A percentile compares a stretch with the other conserved stretches of the same genome.
These are phyloP conservation scores for Mola mola DNA, from an alignment of 2,113 vertebrate species.

Conservation along the genomic window DNA sequence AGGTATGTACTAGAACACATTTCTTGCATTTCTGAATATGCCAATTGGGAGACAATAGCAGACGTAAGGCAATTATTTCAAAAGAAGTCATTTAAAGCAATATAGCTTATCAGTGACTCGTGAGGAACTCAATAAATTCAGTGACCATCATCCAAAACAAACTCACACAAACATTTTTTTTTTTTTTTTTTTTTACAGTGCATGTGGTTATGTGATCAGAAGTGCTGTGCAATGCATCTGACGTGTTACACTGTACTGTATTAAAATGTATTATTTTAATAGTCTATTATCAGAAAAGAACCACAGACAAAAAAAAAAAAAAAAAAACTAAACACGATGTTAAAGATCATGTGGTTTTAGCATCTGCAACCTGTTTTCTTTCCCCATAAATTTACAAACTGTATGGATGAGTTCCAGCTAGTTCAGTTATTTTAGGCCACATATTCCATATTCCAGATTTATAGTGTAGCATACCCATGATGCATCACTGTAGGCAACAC, in stretches of 20 bases:
- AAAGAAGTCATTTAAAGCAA: slow-evolving; percentile 36
- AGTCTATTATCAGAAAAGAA: too few relatives aligned
- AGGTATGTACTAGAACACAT: slow-evolving; percentile 76
- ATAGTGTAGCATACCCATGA: slow-evolving; percentile 29
- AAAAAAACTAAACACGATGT: too few relatives aligned
- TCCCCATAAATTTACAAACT: too few relatives aligned
- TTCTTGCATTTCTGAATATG: slow-evolving; percentile 45
- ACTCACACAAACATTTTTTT: too few relatives aligned
- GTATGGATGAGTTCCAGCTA: too few relatives aligned
- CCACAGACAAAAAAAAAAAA: background rate
- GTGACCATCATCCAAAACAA: slow-evolving; percentile 39
- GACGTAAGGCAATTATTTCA: slow-evolving; percentile 58
- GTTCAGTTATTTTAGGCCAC: slow-evolving; percentile 1
- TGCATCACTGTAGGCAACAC: slow-evolving; percentile 13
- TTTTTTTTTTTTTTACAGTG: slow-evolving; percentile 39
- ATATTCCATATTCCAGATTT: background rate
- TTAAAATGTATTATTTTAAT: background rate
- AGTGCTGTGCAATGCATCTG: slow-evolving; percentile 21
- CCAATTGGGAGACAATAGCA: slow-evolving; percentile 43
- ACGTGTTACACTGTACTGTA: slow-evolving; percentile 3
- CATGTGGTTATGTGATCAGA: slow-evolving; percentile 14
- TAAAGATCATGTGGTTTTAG: background rate
- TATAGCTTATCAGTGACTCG: slow-evolving; percentile 36
- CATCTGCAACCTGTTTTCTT: background rate
- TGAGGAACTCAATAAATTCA: slow-evolving; percentile 40